Percentiles rank a stretch among this genome's conserved stretches.
Evolutionary conservation across 2,797 vertebrate species (phyloP).

Genomic region (Dallia pectoralis): DNA sequence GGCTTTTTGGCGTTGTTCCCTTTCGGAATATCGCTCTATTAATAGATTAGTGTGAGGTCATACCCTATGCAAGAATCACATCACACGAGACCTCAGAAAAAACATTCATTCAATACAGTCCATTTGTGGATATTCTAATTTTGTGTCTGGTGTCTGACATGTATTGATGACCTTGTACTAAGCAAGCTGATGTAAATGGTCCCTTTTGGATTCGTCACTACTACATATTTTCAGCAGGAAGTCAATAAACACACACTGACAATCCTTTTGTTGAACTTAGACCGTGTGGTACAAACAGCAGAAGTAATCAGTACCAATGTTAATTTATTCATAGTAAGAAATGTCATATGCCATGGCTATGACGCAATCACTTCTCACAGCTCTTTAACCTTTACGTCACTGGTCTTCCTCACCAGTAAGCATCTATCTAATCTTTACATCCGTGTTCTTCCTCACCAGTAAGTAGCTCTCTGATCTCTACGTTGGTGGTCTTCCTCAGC

Average conservation of each 20-base stretch:
- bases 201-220: not conserved
- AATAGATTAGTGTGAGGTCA: not conserved
- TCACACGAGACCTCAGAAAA: not conserved
- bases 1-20: not conserved
- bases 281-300: not conserved
- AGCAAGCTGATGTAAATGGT: not conserved
- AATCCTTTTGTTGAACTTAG: not conserved
- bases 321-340: not conserved
- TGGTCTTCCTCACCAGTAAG: constrained; percentile 81
- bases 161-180: not conserved
- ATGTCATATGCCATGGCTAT: not conserved
- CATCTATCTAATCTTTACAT: too few species aligned
- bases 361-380: too few species aligned
- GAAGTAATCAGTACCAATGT: not conserved
- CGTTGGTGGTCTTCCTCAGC: constrained; percentile 66
- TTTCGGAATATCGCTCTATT: not conserved
- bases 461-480: too few species aligned
- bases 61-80: not conserved
- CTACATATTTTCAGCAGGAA: not conserved
- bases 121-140: not conserved
- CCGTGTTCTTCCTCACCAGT: too few species aligned
- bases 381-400: too few species aligned
- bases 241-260: not conserved
- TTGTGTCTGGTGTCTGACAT: not conserved
- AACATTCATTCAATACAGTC: not conserved